Evolutionary conservation across 2,797 vertebrate species (phyloP), one percentile per base, ranked within the genome.

Genomic region (Agapornis canus): DNA sequence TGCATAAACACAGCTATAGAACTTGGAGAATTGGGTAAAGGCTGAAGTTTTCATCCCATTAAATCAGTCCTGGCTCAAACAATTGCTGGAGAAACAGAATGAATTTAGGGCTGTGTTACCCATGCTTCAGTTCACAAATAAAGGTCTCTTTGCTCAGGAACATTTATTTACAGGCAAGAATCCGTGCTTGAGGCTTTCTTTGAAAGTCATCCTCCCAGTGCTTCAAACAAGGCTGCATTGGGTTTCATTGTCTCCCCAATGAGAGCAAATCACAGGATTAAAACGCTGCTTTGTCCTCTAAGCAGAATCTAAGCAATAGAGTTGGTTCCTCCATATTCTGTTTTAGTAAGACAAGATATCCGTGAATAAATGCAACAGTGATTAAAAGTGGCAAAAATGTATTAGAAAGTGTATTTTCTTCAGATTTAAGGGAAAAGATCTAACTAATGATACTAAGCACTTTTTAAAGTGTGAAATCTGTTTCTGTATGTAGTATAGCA

Each of bases 381-480:
- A 96, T 91, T 72, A 89, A 93, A 88, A 35, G 14, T 45, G 56
- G 69, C 69, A 84, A 43, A 45, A 76, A 25, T 11, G 23, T 49
- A 60, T 57, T 92, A 37, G 76, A 94, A 94, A 93, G 18, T 81
- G 4, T 88, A 45, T 95, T 91, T 95, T 68, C 49, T 77, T 94
- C 66, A 73, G 52, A 76, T 95, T 92, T 82, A 77, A 90, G 70
- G 63, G 35, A 90, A 82, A 82, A 94, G 32, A 86, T 94, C 79
- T 94, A 89, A 94, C 96, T 94, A 91, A 86, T 78, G 64, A 59
- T 92, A 95, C 39, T 75, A 80, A 91, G 32, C 72, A 48, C 69
- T 87, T 77, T 57, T n/a, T 23, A 65, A 86, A 81, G 72, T 45
- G 45, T 83, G 79, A 72, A 92, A 70, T 91, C 72, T 70, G 37